phyloP scores from a whole-genome alignment of 2,113 vertebrate species.

The Psettodes erumei region DNA sequence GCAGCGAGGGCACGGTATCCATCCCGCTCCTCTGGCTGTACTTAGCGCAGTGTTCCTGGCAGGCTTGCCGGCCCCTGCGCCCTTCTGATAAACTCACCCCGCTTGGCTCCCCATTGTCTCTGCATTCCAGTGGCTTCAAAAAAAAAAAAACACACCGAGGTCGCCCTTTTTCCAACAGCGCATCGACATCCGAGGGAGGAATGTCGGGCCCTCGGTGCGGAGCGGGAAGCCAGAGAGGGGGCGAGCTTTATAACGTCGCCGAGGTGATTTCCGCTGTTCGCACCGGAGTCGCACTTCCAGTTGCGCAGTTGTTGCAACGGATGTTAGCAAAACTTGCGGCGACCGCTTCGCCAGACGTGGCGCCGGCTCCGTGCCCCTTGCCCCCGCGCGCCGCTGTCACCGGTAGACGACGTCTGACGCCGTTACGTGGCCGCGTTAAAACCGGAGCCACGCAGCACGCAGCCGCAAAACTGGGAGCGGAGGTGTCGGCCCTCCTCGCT shows the following conservation, averaged over 20 bases:
- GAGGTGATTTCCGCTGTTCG: slow-evolving; percentile 2
- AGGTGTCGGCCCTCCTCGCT: slow-evolving; percentile 15
- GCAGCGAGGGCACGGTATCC: slow-evolving; percentile 30
- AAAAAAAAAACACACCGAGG: no score
- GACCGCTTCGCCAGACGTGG: slow-evolving; percentile 19
- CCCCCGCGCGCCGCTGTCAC: neutral
- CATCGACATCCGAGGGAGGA: slow-evolving; percentile 38
- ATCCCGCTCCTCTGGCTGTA: slow-evolving; percentile 44
- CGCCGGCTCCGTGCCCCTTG: neutral
- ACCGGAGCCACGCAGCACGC: neutral
- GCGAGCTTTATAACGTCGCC: slow-evolving; percentile 22
- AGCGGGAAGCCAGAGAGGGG: neutral
- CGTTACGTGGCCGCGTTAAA: slow-evolving; percentile 4
- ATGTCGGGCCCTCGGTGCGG: slow-evolving; percentile 23
- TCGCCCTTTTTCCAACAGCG: slow-evolving; percentile 30
- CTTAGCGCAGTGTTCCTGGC: slow-evolving; percentile 52
- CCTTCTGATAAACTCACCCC: slow-evolving; percentile 64
- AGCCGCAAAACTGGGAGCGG: neutral
- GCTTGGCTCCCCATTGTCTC: slow-evolving; percentile 64
- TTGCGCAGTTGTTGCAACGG: neutral
- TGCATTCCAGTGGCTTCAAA: slow-evolving; percentile 65
- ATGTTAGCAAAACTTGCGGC: slow-evolving; percentile 3
- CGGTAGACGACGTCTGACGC: slow-evolving; percentile 31
- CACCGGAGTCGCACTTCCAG: slow-evolving; percentile 7
- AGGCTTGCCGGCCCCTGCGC: slow-evolving; percentile 38